Base-by-base conservation (phyloP, 1,140 invertebrate genomes). In the Reticulitermes speratus region DNA sequence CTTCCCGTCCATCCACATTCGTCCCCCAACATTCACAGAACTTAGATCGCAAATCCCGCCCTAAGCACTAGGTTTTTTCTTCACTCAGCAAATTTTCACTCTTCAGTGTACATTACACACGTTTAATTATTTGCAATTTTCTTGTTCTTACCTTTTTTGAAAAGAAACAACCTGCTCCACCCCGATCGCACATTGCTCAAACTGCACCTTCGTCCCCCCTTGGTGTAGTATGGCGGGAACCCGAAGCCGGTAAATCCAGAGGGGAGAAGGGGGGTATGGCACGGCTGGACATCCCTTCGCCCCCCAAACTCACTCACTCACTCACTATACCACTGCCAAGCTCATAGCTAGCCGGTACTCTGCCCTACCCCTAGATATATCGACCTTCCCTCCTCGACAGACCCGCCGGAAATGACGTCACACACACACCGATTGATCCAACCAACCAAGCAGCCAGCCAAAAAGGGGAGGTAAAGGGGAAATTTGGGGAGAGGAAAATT, bases 141-240 rank as follows among this genome's bases (percentile, higher is more conserved):
- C 84, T 65, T 48, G n/a, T n/a, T 30, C 84, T 84, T 84, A 84
- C 84, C 84, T 84, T 84, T 84, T 84, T 52, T 12, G 84, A 84
- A 59, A 84, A 84, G 84, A 84, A 84, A 45, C 84, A 84, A 32
- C 84, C 84, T 25, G 59, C 21, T 48, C 84, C 84, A 23, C 84
- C 52, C n/a, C 59, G 84, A 16, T 84, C 84, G 16, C 84, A 84
- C 84, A 84, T 84, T 55, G 59, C 84, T 84, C 84, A 52, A 48
- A 38, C 84, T 38, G n/a, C 84, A 52, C 44, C 44, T 30, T 32
- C 44, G 38, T n/a, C 44, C 84, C 48, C 38, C 84, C 84, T 84
- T 30, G 44, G 44, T 44, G 82, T 44, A 44, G 82, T 84, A 84
- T 84, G 44, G 48, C 84, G 84, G 44, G 48, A 55, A 84, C 84